Base-by-base conservation (phyloP, 2,888 invertebrate genomes). In the Rhopalosiphum nymphaeae region DNA sequence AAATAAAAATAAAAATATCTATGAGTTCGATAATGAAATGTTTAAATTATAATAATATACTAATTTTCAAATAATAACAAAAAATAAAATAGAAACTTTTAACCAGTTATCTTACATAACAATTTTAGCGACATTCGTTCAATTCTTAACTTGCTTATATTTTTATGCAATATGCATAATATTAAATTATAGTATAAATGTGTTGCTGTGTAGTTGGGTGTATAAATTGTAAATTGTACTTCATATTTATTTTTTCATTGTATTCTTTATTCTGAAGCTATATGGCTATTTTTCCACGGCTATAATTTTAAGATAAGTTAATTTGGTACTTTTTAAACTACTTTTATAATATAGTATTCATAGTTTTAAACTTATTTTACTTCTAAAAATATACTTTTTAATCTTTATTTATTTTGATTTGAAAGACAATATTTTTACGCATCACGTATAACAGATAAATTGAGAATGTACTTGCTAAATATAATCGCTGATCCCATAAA, bases 401-500 rank as follows among this genome's bases (percentile, higher is more conserved):
- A 78, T 78, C 36, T 78, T 36, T 36, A 78, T 21, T 36, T 42
- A 78, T 78, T 53, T 53, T 36, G 44, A 29, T 7, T 16, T 26
- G 49, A n/a, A 85, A 57, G 44, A 57, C 36, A 46, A 10, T 86
- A 85, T 61, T 36, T 36, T 87, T 87, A 49, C 87, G 16, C 16
- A 87, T 87, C 92, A 92, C 87, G 87, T 87, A 61, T 49, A 57
- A 49, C 61, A 61, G 46, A 92, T 92, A 92, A 92, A 92, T 87
- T 61, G 57, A 61, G 61, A 67, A 92, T 46, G 67, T 36, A 57
- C 46, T 44, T 57, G 26, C 86, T 61, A 57, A 86, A 61, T 36
- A 86, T 61, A 87, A 87, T 87, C 61, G 46, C 36, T 49, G 87
- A 87, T 87, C 49, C 87, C 87, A 86, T 87, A 87, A 92, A 92